Percentiles rank a stretch among this genome's conserved stretches.
These are phyloP conservation scores for Caradrina kadenii DNA, from an alignment of 2,888 invertebrate genomes.

Conservation along the genomic window DNA sequence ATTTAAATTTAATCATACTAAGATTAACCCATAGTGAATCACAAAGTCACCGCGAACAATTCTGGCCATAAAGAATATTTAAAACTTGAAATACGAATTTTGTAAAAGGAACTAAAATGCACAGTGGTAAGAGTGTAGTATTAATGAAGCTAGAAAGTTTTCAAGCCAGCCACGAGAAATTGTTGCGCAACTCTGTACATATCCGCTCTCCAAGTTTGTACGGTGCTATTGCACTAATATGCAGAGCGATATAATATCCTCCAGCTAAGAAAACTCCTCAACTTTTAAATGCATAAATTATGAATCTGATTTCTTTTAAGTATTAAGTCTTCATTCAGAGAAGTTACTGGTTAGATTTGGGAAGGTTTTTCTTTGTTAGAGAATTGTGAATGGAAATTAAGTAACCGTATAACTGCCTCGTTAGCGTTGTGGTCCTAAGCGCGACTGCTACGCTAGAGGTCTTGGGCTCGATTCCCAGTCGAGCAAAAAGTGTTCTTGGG, in stretches of 20 bases:
- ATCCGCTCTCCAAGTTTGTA: constrained; percentile 62
- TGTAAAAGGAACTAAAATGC: constrained; percentile 53
- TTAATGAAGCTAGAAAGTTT: constrained; percentile 70
- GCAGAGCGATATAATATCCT: constrained; percentile 47
- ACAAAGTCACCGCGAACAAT: not conserved
- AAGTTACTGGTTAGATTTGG: constrained; percentile 6
- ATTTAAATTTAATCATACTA: not conserved
- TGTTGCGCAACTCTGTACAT: constrained; percentile 66
- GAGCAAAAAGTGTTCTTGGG: no score
- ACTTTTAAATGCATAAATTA: constrained; percentile 56
- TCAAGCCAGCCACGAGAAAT: constrained; percentile 66
- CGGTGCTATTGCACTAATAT: constrained; percentile 57
- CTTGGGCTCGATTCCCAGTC: no score
- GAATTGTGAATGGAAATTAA: constrained; percentile 4
- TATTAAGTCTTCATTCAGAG: constrained; percentile 16
- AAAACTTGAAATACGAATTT: constrained; percentile 39
- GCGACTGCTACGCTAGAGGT: no score
- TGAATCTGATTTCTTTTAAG: constrained; percentile 32
- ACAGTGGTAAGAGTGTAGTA: constrained; percentile 54
- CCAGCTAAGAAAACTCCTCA: constrained; percentile 40
- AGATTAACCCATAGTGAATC: constrained; percentile 2
- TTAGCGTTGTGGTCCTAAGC: no score
- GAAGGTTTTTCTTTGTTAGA: constrained; percentile 1
- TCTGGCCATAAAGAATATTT: constrained; percentile 34
- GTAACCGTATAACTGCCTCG: no score